Percentiles rank a stretch among this genome's conserved stretches.
Conservation (phyloP, 2,113 vertebrate genomes). For the Sinosuthora webbiana region DNA sequence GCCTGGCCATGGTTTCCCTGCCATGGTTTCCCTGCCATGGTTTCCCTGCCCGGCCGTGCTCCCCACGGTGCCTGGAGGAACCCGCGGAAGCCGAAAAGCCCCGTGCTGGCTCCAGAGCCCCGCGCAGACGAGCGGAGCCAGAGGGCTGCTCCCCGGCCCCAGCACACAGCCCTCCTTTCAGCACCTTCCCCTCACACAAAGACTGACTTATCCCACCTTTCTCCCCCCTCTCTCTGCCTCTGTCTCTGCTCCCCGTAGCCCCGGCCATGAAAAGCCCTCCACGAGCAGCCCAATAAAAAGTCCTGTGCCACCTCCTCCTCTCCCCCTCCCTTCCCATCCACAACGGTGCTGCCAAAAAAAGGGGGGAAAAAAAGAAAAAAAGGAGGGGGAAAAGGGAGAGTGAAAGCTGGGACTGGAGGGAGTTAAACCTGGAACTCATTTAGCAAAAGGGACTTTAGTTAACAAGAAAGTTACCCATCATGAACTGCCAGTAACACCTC, state of each 20-base stretch:
- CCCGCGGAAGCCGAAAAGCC: slow-evolving; percentile 73
- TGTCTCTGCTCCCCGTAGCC: slow-evolving; percentile 72
- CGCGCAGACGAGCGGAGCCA: slow-evolving; percentile 81
- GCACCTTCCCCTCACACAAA: slow-evolving; percentile 89
- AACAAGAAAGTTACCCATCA: slow-evolving; percentile 85
- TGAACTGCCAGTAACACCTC: slow-evolving; percentile 82
- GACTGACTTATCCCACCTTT: slow-evolving; percentile 84
- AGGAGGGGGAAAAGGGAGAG: neutral
- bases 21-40: too few species aligned
- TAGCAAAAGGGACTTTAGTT: slow-evolving; percentile 81
- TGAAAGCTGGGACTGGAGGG: slow-evolving; percentile 4
- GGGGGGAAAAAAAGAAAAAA: neutral
- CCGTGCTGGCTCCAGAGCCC: slow-evolving; percentile 67
- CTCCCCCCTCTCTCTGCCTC: slow-evolving; percentile 13
- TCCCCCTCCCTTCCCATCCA: slow-evolving; percentile 63
- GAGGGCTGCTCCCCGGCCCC: slow-evolving; percentile 79
- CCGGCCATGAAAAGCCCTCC: slow-evolving; percentile 81
- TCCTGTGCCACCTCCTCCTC: slow-evolving; percentile 67
- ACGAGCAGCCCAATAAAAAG: slow-evolving; percentile 80
- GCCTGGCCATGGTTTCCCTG: too few species aligned
- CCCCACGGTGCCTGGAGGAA: slow-evolving; percentile 58
- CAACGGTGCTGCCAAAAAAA: slow-evolving; percentile 63
- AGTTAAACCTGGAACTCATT: slow-evolving; percentile 82
- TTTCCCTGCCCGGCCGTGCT: neutral
- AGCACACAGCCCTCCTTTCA: slow-evolving; percentile 86